Evolutionary conservation across 2,797 vertebrate genomes (phyloP).

Genomic region (Mus caroli): DNA sequence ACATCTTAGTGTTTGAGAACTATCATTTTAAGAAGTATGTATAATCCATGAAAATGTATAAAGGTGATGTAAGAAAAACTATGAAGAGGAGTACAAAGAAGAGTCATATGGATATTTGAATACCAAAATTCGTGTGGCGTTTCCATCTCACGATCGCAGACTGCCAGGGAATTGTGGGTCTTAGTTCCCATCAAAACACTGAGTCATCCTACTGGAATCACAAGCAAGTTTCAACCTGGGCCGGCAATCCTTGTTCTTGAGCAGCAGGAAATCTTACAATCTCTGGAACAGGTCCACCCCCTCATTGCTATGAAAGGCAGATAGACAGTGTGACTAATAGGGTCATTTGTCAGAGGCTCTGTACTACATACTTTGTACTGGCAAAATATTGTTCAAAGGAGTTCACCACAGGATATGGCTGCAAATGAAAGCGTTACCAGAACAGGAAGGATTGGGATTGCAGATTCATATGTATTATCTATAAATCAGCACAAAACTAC

Average conservation of each 20-base stretch:
- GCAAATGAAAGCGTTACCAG: conserved; percentile 57
- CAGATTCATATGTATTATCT: conserved; percentile 10
- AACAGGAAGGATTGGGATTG: conserved; percentile 54
- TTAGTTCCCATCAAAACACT: conserved; percentile 44
- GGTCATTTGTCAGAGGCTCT: conserved; percentile 17
- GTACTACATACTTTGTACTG: neutral
- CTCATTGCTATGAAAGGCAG: conserved; percentile 55
- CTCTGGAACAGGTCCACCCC: conserved; percentile 68
- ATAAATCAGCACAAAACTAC: conserved; percentile 15
- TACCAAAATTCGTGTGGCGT: neutral
- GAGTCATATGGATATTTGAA: neutral
- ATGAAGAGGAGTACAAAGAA: neutral
- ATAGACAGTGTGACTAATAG: conserved; percentile 41
- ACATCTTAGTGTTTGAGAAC: neutral
- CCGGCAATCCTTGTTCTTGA: conserved; percentile 59
- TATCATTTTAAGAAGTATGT: neutral
- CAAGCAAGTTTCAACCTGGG: conserved; percentile 76
- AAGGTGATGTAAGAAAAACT: neutral
- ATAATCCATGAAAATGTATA: neutral
- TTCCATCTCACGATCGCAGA: conserved; percentile 10
- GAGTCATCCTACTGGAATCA: conserved; percentile 62
- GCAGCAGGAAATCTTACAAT: conserved; percentile 74
- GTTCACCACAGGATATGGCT: neutral
- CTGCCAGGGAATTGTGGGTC: neutral
- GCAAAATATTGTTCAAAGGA: neutral